Conservation (phyloP, 2,888 invertebrate genomes). For the Thysanoteuthis rhombus region DNA sequence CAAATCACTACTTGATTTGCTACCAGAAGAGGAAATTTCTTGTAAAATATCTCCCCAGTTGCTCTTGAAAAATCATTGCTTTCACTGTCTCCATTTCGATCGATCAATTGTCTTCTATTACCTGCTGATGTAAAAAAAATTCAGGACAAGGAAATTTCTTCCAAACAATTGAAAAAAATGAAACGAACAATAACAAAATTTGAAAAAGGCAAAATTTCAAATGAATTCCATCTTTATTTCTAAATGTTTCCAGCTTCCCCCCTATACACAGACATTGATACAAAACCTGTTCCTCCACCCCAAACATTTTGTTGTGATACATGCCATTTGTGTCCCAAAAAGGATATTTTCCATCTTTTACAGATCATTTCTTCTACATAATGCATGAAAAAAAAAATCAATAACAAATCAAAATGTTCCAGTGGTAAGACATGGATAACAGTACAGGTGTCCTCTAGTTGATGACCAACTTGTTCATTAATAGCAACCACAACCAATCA, state of each 20-base stretch:
- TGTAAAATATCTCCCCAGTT: too few species aligned
- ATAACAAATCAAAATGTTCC: not conserved
- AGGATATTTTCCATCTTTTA: not conserved
- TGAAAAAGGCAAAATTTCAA: not conserved
- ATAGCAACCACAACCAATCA: too few species aligned
- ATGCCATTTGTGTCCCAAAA: not conserved
- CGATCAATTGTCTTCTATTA: too few species aligned
- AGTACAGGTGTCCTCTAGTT: not conserved
- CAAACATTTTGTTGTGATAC: not conserved
- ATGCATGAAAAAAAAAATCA: not conserved
- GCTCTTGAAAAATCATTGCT: too few species aligned
- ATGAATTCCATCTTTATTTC: too few species aligned
- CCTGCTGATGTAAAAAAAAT: too few species aligned
- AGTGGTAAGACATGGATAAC: not conserved
- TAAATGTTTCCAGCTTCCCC: not conserved
- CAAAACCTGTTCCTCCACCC: not conserved
- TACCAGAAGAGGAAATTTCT: too few species aligned
- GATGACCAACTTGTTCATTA: too few species aligned
- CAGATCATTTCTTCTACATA: not conserved
- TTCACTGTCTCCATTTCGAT: too few species aligned
- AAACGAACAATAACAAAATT: not conserved
- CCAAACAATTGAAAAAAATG: too few species aligned
- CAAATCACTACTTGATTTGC: too few species aligned
- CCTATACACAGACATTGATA: not conserved
- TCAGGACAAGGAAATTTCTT: too few species aligned